Conservation (phyloP, 1,140 invertebrate genomes). For the Amyelois transitella region DNA sequence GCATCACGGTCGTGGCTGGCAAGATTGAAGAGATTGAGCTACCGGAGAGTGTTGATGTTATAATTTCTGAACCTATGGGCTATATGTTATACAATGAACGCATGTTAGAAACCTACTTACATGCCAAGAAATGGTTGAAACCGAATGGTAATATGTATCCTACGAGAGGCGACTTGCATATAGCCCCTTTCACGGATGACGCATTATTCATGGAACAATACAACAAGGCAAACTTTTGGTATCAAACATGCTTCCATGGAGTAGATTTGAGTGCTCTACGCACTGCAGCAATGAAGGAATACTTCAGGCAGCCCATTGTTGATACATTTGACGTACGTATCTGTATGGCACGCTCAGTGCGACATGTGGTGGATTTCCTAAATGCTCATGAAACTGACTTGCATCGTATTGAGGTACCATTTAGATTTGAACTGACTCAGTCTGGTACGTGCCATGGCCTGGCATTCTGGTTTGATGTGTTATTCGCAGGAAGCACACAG, state of each 20-base stretch:
- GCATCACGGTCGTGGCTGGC: conserved; percentile 94
- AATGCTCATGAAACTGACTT: conserved; percentile 95
- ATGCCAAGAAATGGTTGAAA: conserved; percentile 98
- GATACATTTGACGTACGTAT: conserved; percentile 99
- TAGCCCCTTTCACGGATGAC: conserved; percentile 99
- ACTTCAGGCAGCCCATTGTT: conserved; percentile 98
- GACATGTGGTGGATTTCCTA: conserved; percentile 97
- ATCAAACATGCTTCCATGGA: conserved; percentile 98
- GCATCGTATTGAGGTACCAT: conserved; percentile 96
- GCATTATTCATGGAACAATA: conserved; percentile 98
- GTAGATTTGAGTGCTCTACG: conserved; percentile 92
- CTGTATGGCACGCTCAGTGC: conserved; percentile 95
- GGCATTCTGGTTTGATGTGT: conserved; percentile 99
- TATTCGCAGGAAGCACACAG: conserved; percentile 93
- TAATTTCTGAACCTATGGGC: conserved; percentile 99
- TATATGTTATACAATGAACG: conserved; percentile 99
- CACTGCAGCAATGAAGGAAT: conserved; percentile 96
- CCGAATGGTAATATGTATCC: conserved; percentile 97
- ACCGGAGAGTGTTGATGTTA: conserved; percentile 96
- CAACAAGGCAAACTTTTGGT: conserved; percentile 99
- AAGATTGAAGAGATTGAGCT: conserved; percentile 99
- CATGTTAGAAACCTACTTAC: conserved; percentile 99
- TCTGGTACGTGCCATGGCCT: conserved; percentile 97
- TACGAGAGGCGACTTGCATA: conserved; percentile 94
- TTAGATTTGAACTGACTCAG: conserved; percentile 94